phyloP scores from a whole-genome alignment of 1,140 invertebrate genomes.

The Drosophila miranda region DNA sequence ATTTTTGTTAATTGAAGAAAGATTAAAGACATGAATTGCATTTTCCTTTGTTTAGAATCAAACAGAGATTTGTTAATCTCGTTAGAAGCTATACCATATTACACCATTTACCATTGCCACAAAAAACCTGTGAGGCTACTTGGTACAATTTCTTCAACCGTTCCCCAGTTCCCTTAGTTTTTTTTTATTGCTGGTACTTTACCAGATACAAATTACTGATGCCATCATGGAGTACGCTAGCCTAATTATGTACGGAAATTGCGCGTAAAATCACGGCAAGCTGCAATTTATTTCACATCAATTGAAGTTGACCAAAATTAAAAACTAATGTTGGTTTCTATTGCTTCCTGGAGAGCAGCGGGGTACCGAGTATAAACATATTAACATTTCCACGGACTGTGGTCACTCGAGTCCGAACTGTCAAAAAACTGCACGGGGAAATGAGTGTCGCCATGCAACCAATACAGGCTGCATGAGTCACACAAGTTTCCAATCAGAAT shows the following conservation, averaged over 20 bases:
- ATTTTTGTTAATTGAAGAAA: too few species aligned
- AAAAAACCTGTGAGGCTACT: slow-evolving; percentile 39
- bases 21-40: too few species aligned
- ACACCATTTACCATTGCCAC: slow-evolving; percentile 16
- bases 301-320: slow-evolving; percentile 51
- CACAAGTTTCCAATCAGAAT: slow-evolving; percentile 30
- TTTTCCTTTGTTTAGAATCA: too few species aligned
- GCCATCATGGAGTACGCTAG: neutral
- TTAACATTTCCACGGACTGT: slow-evolving; percentile 3
- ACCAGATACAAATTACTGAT: slow-evolving; percentile 24
- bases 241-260: slow-evolving; percentile 80
- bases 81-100: slow-evolving; percentile 30
- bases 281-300: slow-evolving; percentile 74
- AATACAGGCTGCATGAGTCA: slow-evolving; percentile 37
- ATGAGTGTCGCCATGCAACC: slow-evolving; percentile 7
- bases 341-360: slow-evolving; percentile 1
- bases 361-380: slow-evolving; percentile 7
- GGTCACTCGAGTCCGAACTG: neutral
- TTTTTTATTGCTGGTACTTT: slow-evolving; percentile 46
- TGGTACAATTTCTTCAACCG: slow-evolving; percentile 38
- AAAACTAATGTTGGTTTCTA: slow-evolving; percentile 13
- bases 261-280: slow-evolving; percentile 74
- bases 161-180: neutral
- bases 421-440: neutral
- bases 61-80: slow-evolving; percentile 4